Evolutionary conservation across 2,797 vertebrate genomes (phyloP).

Genomic region (Scolopax bukidnonensis): DNA sequence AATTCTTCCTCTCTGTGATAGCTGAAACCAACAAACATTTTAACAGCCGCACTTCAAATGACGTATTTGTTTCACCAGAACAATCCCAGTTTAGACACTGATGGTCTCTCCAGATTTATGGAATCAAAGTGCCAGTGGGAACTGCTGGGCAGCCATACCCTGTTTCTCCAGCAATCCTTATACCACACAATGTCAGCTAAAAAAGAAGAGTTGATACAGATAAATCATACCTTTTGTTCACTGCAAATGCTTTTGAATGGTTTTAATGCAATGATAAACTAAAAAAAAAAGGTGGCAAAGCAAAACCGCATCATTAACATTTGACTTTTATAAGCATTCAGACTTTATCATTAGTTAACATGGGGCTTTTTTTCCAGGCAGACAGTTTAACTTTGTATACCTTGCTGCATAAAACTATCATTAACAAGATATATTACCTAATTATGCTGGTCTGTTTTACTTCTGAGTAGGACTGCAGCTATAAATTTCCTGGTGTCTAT

Average conservation of each 20-base stretch:
- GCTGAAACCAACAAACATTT: background rate
- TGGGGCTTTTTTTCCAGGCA: background rate
- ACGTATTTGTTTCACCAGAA: conserved; percentile 13
- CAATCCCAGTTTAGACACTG: background rate
- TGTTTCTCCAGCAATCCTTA: background rate
- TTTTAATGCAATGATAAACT: background rate
- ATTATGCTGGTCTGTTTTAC: background rate
- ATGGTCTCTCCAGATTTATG: background rate
- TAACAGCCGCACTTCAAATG: background rate
- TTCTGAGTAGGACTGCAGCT: background rate
- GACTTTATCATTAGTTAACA: background rate
- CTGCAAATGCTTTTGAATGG: background rate
- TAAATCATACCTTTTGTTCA: background rate
- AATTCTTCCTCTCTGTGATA: background rate
- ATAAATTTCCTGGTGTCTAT: background rate
- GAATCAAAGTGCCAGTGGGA: background rate
- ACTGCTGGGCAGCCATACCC: background rate
- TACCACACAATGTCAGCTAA: background rate
- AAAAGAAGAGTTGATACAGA: background rate
- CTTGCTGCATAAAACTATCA: background rate
- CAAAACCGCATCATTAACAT: background rate
- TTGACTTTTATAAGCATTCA: background rate
- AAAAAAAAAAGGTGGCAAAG: background rate
- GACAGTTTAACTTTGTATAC: conserved; percentile 19
- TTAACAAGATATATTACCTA: conserved; percentile 13